Evolutionary conservation across 1,140 invertebrate genomes (phyloP).

Genomic region (Idris sp.): DNA sequence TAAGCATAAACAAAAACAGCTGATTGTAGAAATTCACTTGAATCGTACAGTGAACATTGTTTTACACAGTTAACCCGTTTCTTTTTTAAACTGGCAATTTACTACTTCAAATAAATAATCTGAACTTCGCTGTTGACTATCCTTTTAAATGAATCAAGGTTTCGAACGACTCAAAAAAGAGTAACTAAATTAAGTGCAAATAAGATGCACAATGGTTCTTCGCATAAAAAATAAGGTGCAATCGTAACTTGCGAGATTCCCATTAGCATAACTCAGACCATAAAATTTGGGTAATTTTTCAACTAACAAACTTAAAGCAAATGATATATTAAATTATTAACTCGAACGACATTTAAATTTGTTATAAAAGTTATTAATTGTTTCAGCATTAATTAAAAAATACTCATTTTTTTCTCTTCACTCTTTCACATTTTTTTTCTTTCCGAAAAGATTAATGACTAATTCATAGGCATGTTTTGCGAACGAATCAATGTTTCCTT

Average conservation of each 20-base stretch:
- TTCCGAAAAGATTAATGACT: conserved; percentile 30
- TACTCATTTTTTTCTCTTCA: too few relatives aligned
- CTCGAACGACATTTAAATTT: too few relatives aligned
- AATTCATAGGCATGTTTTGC: conserved; percentile 38
- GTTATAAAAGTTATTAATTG: too few relatives aligned
- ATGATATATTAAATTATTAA: too few relatives aligned
- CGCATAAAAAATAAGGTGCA: conserved; percentile 16
- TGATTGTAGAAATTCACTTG: too few relatives aligned
- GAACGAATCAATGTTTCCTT: conserved; percentile 48
- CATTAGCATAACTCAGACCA: conserved; percentile 11
- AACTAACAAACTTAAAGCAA: too few relatives aligned
- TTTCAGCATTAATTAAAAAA: too few relatives aligned
- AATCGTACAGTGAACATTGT: too few relatives aligned
- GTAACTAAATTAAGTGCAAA: conserved; percentile 9
- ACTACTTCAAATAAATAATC: too few relatives aligned
- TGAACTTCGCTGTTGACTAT: conserved; percentile 47
- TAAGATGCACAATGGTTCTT: conserved; percentile 44
- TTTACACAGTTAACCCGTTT: too few relatives aligned
- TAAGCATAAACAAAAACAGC: too few relatives aligned
- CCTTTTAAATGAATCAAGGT: conserved; percentile 42
- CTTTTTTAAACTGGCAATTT: conserved; percentile 46
- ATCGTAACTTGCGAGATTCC: neutral
- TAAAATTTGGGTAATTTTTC: too few relatives aligned
- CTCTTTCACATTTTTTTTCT: neutral
- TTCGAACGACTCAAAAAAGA: conserved; percentile 4